A percentile compares a stretch with the other conserved stretches of the same genome.
phyloP scores from a whole-genome alignment of 2,888 invertebrate genomes.

The Cheilosia vulpina region DNA sequence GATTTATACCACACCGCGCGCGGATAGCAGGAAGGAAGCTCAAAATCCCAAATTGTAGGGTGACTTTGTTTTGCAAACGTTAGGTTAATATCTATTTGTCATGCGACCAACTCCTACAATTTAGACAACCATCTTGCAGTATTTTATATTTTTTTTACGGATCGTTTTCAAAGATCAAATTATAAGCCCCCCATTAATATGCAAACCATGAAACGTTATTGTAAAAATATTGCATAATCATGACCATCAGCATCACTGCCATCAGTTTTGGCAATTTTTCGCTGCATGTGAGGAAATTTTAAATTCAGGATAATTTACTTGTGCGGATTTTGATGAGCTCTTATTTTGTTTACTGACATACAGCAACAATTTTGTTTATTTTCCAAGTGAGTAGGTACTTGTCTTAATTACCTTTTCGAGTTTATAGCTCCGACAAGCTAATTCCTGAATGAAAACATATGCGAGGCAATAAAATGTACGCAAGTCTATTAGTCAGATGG shows the following conservation, averaged over 20 bases:
- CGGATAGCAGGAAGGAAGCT: background rate
- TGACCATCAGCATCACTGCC: conserved; percentile 3
- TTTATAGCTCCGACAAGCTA: conserved; percentile 3
- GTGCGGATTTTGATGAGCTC: too few species aligned
- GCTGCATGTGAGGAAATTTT: too few species aligned
- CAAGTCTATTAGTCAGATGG: background rate
- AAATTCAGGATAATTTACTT: too few species aligned
- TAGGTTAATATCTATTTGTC: background rate
- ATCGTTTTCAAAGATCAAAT: too few species aligned
- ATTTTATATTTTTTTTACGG: too few species aligned
- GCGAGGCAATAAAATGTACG: background rate
- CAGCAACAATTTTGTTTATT: background rate
- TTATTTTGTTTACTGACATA: background rate
- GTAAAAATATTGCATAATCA: conserved; percentile 16
- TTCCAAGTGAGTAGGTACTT: background rate
- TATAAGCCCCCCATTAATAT: conserved; percentile 4
- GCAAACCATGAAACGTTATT: conserved; percentile 6
- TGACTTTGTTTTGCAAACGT: background rate
- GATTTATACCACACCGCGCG: background rate
- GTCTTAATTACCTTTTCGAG: conserved; percentile 4
- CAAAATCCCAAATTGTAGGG: background rate
- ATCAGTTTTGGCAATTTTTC: background rate
- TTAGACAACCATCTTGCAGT: too few species aligned
- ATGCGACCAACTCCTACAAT: background rate
- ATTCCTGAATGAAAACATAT: conserved; percentile 7